Conservation (phyloP, 2,113 vertebrate genomes). For the Psittacara wagleri region DNA sequence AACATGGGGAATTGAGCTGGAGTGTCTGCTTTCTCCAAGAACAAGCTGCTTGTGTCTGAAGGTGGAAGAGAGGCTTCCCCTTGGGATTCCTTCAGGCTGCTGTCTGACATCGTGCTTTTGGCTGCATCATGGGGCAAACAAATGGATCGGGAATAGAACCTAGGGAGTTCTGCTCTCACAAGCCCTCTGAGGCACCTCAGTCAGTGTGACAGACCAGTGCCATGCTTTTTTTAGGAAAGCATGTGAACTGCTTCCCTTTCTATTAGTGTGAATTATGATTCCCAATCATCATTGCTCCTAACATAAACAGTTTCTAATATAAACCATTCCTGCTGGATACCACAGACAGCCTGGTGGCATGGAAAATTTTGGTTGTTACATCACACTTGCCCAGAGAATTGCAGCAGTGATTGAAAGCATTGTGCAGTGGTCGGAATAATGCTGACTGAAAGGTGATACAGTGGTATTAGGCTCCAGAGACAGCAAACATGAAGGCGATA, state of each 20-base stretch:
- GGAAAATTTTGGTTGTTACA: conserved; percentile 37
- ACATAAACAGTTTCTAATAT: conserved; percentile 45
- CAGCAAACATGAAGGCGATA: neutral
- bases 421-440: neutral
- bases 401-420: neutral
- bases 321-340: conserved; percentile 31
- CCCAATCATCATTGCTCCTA: neutral
- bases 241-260: neutral
- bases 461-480: neutral
- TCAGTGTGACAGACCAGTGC: neutral
- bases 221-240: conserved; percentile 1
- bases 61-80: neutral
- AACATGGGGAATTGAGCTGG: accelerated
- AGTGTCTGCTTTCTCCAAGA: neutral
- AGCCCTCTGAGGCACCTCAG: neutral
- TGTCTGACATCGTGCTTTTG: accelerated
- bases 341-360: neutral
- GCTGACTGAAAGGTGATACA: neutral
- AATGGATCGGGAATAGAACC: neutral
- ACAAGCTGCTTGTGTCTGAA: neutral
- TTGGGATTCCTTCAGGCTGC: neutral
- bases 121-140: neutral
- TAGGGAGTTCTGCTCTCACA: neutral
- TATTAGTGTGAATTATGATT: conserved; percentile 19
- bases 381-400: neutral